Evolutionary conservation across 2,888 invertebrate species (phyloP).

Genomic region (Coleophora deauratella): DNA sequence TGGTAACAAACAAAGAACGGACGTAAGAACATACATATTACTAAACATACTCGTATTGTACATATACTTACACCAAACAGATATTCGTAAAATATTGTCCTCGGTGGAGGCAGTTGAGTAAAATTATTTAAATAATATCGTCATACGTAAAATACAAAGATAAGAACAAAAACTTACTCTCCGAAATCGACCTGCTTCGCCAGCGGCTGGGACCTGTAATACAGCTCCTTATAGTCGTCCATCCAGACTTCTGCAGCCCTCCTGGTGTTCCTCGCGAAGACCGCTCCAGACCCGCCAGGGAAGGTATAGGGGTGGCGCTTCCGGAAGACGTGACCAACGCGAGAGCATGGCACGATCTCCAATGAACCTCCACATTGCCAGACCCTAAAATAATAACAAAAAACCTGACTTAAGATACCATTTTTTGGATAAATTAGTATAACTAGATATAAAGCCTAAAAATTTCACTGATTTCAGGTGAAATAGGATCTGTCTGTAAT

Average conservation of each 20-base stretch:
- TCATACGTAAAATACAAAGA: too few relatives aligned
- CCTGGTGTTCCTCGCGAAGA: conserved; percentile 96
- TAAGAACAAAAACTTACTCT: conserved; percentile 86
- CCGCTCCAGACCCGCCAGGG: conserved; percentile 97
- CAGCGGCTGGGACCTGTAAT: conserved; percentile 93
- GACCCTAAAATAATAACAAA: conserved; percentile 77
- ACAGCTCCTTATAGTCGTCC: conserved; percentile 98
- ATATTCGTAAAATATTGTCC: too few relatives aligned
- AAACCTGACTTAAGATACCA: not conserved
- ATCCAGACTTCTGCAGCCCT: conserved; percentile 99
- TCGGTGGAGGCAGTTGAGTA: too few relatives aligned
- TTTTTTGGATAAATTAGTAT: too few relatives aligned
- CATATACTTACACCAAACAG: too few relatives aligned
- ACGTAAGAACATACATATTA: too few relatives aligned
- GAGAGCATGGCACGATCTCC: conserved; percentile 97
- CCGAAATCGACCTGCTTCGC: conserved; percentile 92
- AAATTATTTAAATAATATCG: too few relatives aligned
- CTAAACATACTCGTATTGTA: too few relatives aligned
- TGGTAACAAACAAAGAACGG: too few relatives aligned
- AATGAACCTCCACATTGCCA: conserved; percentile 99
- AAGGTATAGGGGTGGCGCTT: conserved; percentile 99
- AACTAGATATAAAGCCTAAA: too few relatives aligned
- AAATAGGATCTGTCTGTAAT: too few relatives aligned
- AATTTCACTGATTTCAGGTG: too few relatives aligned
- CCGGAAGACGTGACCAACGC: conserved; percentile 95